These are phyloP conservation scores for Eupelmus urozonus DNA, from an alignment of 2,888 invertebrate species.

Conservation along the genomic window DNA sequence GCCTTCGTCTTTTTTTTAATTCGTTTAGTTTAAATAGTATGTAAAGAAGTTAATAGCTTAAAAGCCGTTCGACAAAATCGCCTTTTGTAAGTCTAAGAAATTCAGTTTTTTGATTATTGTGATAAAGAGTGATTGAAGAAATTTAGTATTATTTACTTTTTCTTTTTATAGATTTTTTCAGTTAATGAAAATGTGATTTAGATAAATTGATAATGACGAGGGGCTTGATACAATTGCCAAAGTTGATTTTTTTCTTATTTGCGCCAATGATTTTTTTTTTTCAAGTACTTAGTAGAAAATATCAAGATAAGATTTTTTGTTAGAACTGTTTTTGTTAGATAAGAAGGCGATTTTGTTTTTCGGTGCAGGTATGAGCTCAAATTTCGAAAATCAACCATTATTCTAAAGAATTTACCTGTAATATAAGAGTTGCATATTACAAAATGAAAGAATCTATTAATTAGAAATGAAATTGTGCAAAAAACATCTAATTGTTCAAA, in stretches of 20 bases:
- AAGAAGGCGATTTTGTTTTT: slow-evolving; percentile 44
- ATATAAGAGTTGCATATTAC: slow-evolving; percentile 17
- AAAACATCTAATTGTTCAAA: too few species aligned
- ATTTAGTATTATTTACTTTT: slow-evolving; percentile 1
- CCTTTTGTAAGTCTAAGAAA: slow-evolving; percentile 21
- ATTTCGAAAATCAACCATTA: neutral
- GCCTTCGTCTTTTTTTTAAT: slow-evolving; percentile 41
- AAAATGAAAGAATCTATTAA: too few species aligned
- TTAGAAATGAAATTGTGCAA: too few species aligned
- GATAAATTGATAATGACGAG: neutral
- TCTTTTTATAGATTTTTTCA: slow-evolving; percentile 2
- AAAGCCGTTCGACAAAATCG: slow-evolving; percentile 38
- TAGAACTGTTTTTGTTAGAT: slow-evolving; percentile 40
- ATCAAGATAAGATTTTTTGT: slow-evolving; percentile 29
- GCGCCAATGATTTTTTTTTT: neutral
- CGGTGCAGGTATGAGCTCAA: slow-evolving; percentile 4
- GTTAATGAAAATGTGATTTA: too few species aligned
- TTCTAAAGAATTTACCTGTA: too few species aligned
- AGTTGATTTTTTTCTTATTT: neutral
- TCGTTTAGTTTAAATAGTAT: slow-evolving; percentile 38
- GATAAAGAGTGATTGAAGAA: slow-evolving; percentile 1
- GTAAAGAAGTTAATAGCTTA: neutral
- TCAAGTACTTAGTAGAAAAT: slow-evolving; percentile 40
- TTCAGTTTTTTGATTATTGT: slow-evolving; percentile 35
- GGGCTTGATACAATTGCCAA: neutral